Conservation (phyloP, 2,888 invertebrate species). For the Ferrisia virgata region DNA sequence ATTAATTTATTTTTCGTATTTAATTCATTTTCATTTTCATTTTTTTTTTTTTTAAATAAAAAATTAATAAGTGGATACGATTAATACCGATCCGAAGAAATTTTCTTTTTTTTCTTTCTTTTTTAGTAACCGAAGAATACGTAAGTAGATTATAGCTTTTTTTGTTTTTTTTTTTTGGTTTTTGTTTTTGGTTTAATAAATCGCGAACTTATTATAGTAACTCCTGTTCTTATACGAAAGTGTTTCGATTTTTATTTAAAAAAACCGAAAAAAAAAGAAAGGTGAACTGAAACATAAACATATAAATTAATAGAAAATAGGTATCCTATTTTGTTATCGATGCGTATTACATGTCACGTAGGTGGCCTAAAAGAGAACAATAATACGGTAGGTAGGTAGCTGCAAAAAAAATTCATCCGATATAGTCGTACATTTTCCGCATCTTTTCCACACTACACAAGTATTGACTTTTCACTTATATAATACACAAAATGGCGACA, state of each 20-base stretch:
- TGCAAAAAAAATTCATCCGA: background rate
- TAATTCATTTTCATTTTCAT: no score
- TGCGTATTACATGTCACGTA: background rate
- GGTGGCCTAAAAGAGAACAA: background rate
- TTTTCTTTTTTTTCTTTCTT: background rate
- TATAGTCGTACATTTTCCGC: background rate
- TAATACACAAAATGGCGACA: background rate
- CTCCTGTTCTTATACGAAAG: background rate
- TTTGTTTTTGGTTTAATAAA: background rate
- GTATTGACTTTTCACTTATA: background rate
- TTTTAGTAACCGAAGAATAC: background rate
- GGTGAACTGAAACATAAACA: constrained; percentile 5
- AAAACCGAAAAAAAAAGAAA: background rate
- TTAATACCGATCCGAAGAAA: background rate
- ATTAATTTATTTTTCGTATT: background rate
- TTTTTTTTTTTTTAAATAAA: background rate
- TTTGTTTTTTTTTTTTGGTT: background rate
- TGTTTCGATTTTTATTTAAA: background rate
- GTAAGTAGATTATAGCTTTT: no score
- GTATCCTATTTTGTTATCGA: background rate
- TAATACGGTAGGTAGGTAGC: background rate
- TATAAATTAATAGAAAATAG: background rate
- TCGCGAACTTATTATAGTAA: background rate
- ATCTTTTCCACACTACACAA: background rate
- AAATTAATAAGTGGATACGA: background rate